Conservation (phyloP, 2,888 invertebrate species). For the Ornithoptera priamus region DNA sequence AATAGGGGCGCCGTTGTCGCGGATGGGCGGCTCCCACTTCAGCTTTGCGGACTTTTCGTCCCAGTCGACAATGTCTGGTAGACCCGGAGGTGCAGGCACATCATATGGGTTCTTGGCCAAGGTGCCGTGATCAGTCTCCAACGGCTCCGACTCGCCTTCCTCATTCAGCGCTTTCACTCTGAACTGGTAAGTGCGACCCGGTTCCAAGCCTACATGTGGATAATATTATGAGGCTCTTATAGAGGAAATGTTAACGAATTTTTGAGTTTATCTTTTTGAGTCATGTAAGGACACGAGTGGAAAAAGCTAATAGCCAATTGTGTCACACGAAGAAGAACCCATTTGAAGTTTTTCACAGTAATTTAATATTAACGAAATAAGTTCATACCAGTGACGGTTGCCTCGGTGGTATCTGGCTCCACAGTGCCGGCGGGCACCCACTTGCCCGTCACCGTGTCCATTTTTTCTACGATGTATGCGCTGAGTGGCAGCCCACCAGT, state of each 20-base stretch:
- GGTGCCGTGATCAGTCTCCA: slow-evolving; percentile 92
- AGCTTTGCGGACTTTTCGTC: slow-evolving; percentile 94
- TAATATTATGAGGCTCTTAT: too few relatives aligned
- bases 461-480: slow-evolving; percentile 95
- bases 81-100: slow-evolving; percentile 91
- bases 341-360: too few relatives aligned
- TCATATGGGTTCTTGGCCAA: slow-evolving; percentile 99
- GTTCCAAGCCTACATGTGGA: slow-evolving; percentile 86
- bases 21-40: slow-evolving; percentile 93
- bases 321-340: too few relatives aligned
- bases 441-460: slow-evolving; percentile 92
- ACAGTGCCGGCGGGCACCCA: slow-evolving; percentile 94
- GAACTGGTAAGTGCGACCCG: slow-evolving; percentile 98
- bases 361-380: too few relatives aligned
- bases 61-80: slow-evolving; percentile 94
- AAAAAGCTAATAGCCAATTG: too few relatives aligned
- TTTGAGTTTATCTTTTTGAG: too few relatives aligned
- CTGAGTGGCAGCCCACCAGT: slow-evolving; percentile 96
- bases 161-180: slow-evolving; percentile 98
- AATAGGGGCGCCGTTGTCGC: slow-evolving; percentile 96
- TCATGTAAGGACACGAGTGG: too few relatives aligned
- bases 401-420: slow-evolving; percentile 89
- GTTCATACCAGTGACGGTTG: slow-evolving; percentile 83
- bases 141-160: slow-evolving; percentile 97
- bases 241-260: too few relatives aligned